Base-by-base conservation (phyloP, 2,888 invertebrate species). In the Empis livida region DNA sequence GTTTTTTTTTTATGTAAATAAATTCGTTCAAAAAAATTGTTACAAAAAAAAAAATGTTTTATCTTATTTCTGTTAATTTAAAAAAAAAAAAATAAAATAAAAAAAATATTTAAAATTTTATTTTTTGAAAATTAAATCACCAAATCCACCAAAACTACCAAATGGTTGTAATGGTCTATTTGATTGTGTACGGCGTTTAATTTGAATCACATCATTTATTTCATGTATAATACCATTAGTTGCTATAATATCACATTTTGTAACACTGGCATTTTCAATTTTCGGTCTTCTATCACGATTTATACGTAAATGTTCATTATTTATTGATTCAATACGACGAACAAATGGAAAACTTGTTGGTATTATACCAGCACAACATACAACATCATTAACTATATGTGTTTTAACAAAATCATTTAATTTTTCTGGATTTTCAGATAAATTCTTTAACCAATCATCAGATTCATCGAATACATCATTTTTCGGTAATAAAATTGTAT, bases 261-360 rank as follows among this genome's bases (percentile, higher is more conserved):
- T 69, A 35, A 70, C 59, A n/a, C 66, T 68, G 41, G 69, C 67
- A 51, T 69, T 68, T 52, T 68, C 65, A 44, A 70, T 62, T 50
- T 63, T 68, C n/a, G 70, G 70, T 41, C 70, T 64, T 30, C 66
- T 65, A 50, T 68, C 65, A 42, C 70, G 67, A 15, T 64, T 64
- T 10, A 69, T 64, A 49, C 62, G 61, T 43, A 70, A 57, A 51
- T 64, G 61, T 30, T 55, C 58, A 35, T 65, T 66, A 49, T 62
- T 66, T 9, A 69, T 51, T 9, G 69, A 55, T 50, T 66, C 64
- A 32, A 70, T 63, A 14, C 68, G 63, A 16, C 68, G 65, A 5
- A 68, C 65, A 44, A 70, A 69, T 44, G 70, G 70, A 69, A 69
- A 70, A 45, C 65, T 64, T 15, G 68, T 64, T 44, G 66, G 63